A percentile compares a stretch with the other conserved stretches of the same genome.
phyloP scores from a whole-genome alignment of 2,797 vertebrate genomes.

The Tadarida brasiliensis region DNA sequence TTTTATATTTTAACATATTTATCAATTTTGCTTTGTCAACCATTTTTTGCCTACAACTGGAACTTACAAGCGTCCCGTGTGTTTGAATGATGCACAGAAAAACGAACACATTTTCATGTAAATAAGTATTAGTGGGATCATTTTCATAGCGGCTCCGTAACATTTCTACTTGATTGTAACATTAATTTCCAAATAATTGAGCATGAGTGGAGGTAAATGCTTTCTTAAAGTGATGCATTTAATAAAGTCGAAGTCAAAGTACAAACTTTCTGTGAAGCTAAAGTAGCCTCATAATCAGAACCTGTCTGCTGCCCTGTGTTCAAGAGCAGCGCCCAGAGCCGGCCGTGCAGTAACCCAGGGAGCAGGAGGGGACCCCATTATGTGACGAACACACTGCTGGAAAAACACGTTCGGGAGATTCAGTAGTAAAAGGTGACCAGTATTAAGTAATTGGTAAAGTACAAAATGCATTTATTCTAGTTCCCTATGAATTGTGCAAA shows the following conservation, averaged over 20 bases:
- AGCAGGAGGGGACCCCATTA: background rate
- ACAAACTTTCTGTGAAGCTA: background rate
- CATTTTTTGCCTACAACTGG: constrained; percentile 1
- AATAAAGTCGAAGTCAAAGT: background rate
- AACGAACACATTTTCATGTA: background rate
- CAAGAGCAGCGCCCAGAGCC: background rate
- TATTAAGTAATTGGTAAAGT: constrained; percentile 15
- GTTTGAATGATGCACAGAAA: constrained; percentile 15
- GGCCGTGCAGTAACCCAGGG: too few relatives aligned
- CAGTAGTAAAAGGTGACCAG: background rate
- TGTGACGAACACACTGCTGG: background rate
- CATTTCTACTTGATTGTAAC: background rate
- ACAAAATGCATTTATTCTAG: background rate
- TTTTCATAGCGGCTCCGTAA: background rate
- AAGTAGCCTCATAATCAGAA: background rate
- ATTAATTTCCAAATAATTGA: background rate
- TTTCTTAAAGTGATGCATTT: background rate
- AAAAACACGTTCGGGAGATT: background rate
- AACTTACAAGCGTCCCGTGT: background rate
- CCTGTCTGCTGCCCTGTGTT: background rate
- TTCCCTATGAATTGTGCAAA: background rate
- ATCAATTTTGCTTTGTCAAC: background rate
- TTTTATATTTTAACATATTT: background rate
- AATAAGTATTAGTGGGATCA: background rate
- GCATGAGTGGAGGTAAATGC: background rate